Conservation (phyloP, 2,113 vertebrate genomes). For the Elgaria multicarinata region DNA sequence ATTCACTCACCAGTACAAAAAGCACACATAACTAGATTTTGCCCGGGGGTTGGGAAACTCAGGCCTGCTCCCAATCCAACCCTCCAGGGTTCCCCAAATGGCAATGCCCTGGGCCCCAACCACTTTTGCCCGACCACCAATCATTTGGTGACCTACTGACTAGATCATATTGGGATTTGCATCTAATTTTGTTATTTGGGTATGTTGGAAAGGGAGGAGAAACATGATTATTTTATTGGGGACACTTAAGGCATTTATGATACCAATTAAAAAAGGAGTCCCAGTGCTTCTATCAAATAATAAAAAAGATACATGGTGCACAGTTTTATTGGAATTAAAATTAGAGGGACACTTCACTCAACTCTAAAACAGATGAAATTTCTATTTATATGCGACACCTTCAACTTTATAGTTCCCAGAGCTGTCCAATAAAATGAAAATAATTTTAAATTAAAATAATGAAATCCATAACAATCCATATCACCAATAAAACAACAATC, state of each 20-base stretch:
- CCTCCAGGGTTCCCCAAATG: too few relatives aligned
- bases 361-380: background rate
- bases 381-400: background rate
- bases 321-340: background rate
- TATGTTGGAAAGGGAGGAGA: background rate
- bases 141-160: background rate
- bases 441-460: background rate
- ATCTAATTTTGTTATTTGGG: slow-evolving; percentile 4
- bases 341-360: background rate
- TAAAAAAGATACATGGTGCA: background rate
- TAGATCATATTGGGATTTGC: background rate
- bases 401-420: background rate
- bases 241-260: background rate
- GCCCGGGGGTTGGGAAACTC: too few relatives aligned
- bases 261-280: slow-evolving; percentile 23
- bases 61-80: too few relatives aligned
- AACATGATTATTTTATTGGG: slow-evolving; percentile 24
- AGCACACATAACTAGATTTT: too few relatives aligned
- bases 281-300: too few relatives aligned
- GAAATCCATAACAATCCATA: background rate
- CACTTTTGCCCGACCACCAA: too few relatives aligned
- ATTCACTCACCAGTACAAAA: too few relatives aligned
- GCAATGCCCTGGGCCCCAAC: too few relatives aligned
- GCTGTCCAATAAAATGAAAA: too few relatives aligned
- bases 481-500: background rate